Conservation (phyloP, 1,140 invertebrate genomes). For the Drosophila albomicans region DNA sequence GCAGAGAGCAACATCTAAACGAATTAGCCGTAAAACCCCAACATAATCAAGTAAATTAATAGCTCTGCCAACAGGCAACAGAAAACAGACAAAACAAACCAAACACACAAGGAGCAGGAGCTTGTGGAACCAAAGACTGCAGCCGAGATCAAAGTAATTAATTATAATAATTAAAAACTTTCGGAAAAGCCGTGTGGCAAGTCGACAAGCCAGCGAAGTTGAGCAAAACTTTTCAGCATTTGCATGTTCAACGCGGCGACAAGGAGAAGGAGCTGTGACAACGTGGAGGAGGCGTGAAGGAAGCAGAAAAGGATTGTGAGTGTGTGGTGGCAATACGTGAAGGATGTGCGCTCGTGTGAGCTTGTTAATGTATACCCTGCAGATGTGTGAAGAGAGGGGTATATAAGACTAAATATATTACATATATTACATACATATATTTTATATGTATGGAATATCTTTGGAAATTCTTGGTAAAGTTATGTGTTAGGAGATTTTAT, state of each 20-base stretch:
- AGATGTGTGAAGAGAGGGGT: slow-evolving; percentile 1
- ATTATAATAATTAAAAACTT: slow-evolving; percentile 84
- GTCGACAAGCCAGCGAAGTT: slow-evolving; percentile 40
- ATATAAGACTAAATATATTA: not conserved
- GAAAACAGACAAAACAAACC: slow-evolving; percentile 1
- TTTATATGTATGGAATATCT: too few relatives aligned
- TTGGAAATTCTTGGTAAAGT: too few relatives aligned
- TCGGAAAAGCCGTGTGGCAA: slow-evolving; percentile 46
- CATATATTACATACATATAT: too few relatives aligned
- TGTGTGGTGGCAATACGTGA: not conserved
- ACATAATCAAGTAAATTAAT: slow-evolving; percentile 83
- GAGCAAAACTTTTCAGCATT: slow-evolving; percentile 59
- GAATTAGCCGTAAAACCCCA: slow-evolving; percentile 68
- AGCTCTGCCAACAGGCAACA: slow-evolving; percentile 57
- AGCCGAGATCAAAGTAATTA: slow-evolving; percentile 80
- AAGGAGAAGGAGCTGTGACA: not conserved
- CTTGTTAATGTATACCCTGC: slow-evolving; percentile 18
- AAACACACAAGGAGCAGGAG: slow-evolving; percentile 7
- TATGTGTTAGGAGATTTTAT: too few relatives aligned
- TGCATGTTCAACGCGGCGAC: slow-evolving; percentile 18
- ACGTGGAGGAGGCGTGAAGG: not conserved
- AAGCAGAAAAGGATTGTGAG: not conserved
- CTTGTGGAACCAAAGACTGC: slow-evolving; percentile 16
- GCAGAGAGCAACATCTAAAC: slow-evolving; percentile 37
- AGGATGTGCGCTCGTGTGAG: slow-evolving; percentile 25